Percentiles rank a stretch among this genome's conserved stretches.
Conservation (phyloP, 2,797 vertebrate genomes). For the Acanthiza pusilla region DNA sequence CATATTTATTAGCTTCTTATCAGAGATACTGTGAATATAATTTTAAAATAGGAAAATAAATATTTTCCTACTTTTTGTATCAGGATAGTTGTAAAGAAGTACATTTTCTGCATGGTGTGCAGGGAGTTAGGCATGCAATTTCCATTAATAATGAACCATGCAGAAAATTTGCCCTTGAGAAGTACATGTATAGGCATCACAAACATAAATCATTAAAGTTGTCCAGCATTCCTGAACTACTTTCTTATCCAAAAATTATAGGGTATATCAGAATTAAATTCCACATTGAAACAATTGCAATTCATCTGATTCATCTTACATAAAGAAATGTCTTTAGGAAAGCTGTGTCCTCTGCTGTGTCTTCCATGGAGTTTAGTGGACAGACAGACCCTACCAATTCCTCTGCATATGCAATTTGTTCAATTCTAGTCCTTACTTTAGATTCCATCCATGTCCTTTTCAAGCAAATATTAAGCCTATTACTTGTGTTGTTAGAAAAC, state of each 20-base stretch:
- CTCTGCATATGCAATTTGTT: background rate
- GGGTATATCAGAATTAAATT: background rate
- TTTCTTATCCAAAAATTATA: background rate
- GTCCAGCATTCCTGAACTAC: background rate
- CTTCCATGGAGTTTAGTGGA: background rate
- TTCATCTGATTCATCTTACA: background rate
- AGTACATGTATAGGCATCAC: background rate
- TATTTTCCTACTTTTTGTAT: constrained; percentile 24
- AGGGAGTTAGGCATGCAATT: background rate
- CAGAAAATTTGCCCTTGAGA: constrained; percentile 4
- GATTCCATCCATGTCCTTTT: background rate
- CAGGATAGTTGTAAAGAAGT: background rate
- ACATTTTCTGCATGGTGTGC: constrained; percentile 1
- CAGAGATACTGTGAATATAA: constrained; percentile 1
- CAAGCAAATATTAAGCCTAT: background rate
- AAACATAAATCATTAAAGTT: constrained; percentile 20
- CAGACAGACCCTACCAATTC: background rate
- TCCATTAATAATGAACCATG: constrained; percentile 19
- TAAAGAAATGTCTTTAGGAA: background rate
- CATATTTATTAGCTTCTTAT: constrained; percentile 49
- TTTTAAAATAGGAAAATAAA: constrained; percentile 29
- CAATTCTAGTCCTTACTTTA: background rate
- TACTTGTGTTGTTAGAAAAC: background rate
- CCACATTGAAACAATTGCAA: background rate
- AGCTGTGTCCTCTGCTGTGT: background rate